Percentiles rank a stretch among this genome's conserved stretches.
Conservation (phyloP, 2,797 vertebrate species). For the Mallotus villosus region DNA sequence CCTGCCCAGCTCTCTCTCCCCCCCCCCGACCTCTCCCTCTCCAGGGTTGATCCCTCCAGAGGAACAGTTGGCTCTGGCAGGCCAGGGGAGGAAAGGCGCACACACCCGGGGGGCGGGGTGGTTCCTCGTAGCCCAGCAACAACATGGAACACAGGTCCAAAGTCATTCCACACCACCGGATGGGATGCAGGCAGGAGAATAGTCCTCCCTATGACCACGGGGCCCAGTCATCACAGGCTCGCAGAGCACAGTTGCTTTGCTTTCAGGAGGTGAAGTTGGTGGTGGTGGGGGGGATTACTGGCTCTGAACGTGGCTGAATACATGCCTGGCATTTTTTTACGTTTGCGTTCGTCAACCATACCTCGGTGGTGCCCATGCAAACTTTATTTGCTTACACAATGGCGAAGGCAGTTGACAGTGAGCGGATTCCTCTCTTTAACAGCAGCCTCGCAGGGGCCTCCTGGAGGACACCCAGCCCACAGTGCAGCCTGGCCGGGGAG, state of each 20-base stretch:
- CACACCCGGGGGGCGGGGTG: slow-evolving; percentile 22
- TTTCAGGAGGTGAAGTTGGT: background rate
- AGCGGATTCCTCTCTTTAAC: background rate
- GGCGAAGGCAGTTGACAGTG: background rate
- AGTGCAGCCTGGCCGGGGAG: no score
- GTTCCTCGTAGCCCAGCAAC: slow-evolving; percentile 16
- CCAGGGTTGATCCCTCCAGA: slow-evolving; percentile 15
- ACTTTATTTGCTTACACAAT: background rate
- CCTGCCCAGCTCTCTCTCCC: background rate
- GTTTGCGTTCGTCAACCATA: background rate
- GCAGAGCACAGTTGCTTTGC: background rate
- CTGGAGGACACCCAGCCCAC: background rate
- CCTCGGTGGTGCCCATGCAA: background rate
- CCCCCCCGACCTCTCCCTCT: slow-evolving; percentile 22
- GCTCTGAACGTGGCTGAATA: background rate
- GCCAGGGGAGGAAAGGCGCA: background rate
- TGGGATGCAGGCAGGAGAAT: background rate
- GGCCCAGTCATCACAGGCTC: background rate
- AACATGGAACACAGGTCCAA: slow-evolving; percentile 4
- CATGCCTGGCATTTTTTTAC: background rate
- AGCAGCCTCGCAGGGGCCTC: background rate
- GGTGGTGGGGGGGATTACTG: background rate
- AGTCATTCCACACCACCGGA: background rate
- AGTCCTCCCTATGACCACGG: no score
- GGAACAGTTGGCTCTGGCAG: slow-evolving; percentile 7